These are phyloP conservation scores for Syndactyla subalaris DNA, from an alignment of 2,797 vertebrate genomes.

Conservation along the genomic window DNA sequence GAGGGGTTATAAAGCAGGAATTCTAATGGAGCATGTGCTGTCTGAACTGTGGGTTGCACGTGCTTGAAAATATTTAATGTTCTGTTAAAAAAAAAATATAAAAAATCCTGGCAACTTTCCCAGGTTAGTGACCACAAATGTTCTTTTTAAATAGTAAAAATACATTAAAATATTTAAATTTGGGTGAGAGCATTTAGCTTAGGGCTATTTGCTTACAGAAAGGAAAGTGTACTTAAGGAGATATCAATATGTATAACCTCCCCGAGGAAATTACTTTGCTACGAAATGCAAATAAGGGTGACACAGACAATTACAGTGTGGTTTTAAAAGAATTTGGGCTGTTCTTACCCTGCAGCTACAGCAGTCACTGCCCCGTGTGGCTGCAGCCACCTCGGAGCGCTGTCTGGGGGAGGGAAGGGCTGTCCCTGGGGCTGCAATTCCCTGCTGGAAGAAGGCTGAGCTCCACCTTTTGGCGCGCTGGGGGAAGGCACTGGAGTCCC, in stretches of 20 bases:
- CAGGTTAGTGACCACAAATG: not conserved
- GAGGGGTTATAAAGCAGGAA: not conserved
- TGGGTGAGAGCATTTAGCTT: not conserved
- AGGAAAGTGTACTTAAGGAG: not conserved
- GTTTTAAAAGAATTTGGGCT: not conserved
- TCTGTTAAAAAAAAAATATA: not conserved
- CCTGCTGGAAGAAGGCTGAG: not conserved
- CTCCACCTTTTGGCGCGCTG: constrained; percentile 32
- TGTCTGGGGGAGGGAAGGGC: accelerated
- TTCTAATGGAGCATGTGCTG: not conserved
- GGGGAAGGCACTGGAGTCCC: not conserved
- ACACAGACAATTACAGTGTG: not conserved
- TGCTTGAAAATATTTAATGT: not conserved
- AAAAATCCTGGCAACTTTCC: not conserved
- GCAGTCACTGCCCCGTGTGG: not conserved
- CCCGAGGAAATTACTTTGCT: not conserved
- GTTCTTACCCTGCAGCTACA: not conserved
- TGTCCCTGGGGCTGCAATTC: not conserved
- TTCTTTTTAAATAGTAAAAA: not conserved
- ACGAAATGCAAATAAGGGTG: constrained; percentile 4
- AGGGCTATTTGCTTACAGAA: constrained; percentile 31
- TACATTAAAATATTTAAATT: not conserved
- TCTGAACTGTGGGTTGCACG: not conserved
- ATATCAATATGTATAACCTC: constrained; percentile 42
- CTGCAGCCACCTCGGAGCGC: not conserved